Base-by-base conservation (phyloP, 2,888 invertebrate species). In the Bellardia pandia region DNA sequence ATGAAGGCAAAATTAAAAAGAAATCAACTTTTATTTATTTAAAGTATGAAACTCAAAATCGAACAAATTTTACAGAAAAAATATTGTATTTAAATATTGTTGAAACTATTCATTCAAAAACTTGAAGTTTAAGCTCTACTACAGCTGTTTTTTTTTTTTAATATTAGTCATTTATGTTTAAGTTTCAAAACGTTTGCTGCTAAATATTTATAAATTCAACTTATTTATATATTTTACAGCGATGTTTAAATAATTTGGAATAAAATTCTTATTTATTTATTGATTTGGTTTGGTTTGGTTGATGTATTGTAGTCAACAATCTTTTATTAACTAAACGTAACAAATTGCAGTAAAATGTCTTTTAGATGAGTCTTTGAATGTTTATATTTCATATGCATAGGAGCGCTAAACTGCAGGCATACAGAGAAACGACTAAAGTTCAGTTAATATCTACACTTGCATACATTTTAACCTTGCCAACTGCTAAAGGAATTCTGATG, bases 401-500 rank as follows among this genome's bases (percentile, higher is more conserved):
- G 6, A 33, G 6, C 1, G 9, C 14, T 9, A 2, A 69, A 71
- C 5, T 53, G 53, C 69, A 66, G 6, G 33, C 6, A 66, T 30
- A 23, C 16, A n/a, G 37, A 4, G 16, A 16, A 66, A 23, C 9
- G n/a, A 66, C 16, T 23, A 23, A 56, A 56, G 16, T 56, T 16
- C 13, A 40, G 66, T 45, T 42, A 13, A 23, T 23, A 23, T 1
- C 16, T 42, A 42, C 45, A 9, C 5, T 42, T 23, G n/a, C 33
- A 60, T 33, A 9, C 40, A 33, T 1, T 37, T 64, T 33, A 13
- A 33, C 53, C 42, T 56, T 23, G 56, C 30, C 56, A 30, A 37
- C 2, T 58, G 8, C 6, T 48, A n/a, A 60, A 62, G 60, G 71
- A 71, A 40, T 71, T 53, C 33, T 33, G 13, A 45, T 69, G 23